Conservation (phyloP, 2,888 invertebrate species). For the Busseola fusca region DNA sequence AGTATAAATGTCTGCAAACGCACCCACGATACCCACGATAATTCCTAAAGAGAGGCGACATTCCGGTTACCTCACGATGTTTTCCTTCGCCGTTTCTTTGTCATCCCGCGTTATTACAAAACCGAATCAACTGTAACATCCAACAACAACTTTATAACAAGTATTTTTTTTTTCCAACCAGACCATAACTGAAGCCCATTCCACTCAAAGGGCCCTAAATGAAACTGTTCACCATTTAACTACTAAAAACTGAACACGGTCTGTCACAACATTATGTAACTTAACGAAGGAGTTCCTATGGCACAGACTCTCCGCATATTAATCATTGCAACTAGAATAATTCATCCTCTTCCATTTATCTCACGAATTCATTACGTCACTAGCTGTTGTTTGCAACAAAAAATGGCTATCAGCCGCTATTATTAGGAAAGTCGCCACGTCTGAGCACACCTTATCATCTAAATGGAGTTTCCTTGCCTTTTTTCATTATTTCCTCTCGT, state of each 20-base stretch:
- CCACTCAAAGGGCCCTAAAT: not conserved
- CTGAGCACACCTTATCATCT: conserved; percentile 50
- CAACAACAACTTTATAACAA: not conserved
- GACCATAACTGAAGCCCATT: not conserved
- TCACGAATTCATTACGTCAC: conserved; percentile 41
- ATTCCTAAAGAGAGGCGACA: not conserved
- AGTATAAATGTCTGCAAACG: no score
- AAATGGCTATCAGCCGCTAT: conserved; percentile 40
- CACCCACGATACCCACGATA: no score
- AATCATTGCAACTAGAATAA: conserved; percentile 50
- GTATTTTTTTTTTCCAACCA: not conserved
- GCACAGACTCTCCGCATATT: conserved; percentile 30
- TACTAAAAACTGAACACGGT: conserved; percentile 11
- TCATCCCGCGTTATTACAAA: not conserved
- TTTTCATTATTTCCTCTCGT: conserved; percentile 64
- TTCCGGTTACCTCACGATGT: not conserved
- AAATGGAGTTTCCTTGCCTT: conserved; percentile 56
- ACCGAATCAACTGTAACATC: not conserved
- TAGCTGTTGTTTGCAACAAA: conserved; percentile 41
- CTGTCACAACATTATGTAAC: conserved; percentile 9
- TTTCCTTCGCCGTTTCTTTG: not conserved
- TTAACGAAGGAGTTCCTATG: conserved; percentile 33
- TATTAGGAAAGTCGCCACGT: conserved; percentile 43
- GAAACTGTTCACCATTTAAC: conserved; percentile 14
- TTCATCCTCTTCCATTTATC: conserved; percentile 46